These are phyloP conservation scores for Oreotrochilus melanogaster DNA, from an alignment of 2,113 vertebrate genomes.

Conservation along the genomic window DNA sequence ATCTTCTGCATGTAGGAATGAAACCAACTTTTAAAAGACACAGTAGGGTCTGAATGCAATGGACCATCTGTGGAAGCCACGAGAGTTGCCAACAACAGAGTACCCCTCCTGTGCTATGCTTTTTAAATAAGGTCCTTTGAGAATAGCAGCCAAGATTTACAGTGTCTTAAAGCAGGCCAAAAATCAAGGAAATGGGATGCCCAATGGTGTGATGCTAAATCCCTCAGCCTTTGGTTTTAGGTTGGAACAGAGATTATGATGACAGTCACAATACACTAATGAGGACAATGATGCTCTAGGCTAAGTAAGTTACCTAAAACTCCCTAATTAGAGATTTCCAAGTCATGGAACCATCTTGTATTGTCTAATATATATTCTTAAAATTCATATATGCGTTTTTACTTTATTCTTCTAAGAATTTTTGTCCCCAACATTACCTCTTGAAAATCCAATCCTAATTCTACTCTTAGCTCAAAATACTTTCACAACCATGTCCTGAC, in stretches of 20 bases:
- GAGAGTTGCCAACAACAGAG: constrained; percentile 51
- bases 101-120: not conserved
- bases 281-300: not conserved
- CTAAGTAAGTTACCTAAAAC: not conserved
- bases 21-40: constrained; percentile 45
- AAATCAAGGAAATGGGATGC: constrained; percentile 35
- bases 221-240: constrained; percentile 11
- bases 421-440: not conserved
- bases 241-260: not conserved
- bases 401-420: not conserved
- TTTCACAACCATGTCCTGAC: not conserved
- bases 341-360: not conserved
- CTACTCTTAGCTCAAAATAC: not conserved
- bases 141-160: constrained; percentile 31
- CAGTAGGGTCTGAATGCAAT: not conserved
- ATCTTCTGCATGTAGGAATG: constrained; percentile 35
- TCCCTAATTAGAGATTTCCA: constrained; percentile 21
- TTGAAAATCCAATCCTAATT: not conserved
- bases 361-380: not conserved
- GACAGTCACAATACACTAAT: constrained; percentile 24
- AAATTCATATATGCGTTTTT: not conserved
- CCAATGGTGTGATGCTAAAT: constrained; percentile 28
- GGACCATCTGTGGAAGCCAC: constrained; percentile 56
- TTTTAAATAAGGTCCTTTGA: constrained; percentile 48
- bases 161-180: constrained; percentile 17